phyloP scores from a whole-genome alignment of 2,888 invertebrate genomes.

The Ennomos quercinarius region DNA sequence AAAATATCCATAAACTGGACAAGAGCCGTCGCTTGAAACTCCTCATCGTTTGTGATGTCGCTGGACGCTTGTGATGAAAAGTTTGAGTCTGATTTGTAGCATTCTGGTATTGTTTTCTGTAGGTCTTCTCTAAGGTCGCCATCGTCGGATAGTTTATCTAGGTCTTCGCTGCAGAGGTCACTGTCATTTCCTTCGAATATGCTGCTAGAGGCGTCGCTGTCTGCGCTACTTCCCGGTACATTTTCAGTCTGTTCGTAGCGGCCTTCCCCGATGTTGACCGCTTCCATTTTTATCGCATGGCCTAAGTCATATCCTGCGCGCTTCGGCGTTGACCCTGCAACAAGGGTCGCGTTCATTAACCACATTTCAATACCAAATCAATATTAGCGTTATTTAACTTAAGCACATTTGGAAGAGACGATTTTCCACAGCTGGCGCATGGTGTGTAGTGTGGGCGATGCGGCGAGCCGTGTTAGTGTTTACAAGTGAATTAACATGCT shows the following conservation, averaged over 20 bases:
- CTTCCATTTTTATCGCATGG: slow-evolving; percentile 81
- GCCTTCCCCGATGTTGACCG: slow-evolving; percentile 72
- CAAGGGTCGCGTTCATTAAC: slow-evolving; percentile 48
- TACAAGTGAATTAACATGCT: slow-evolving; percentile 63
- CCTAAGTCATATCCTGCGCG: slow-evolving; percentile 77
- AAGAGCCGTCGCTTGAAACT: slow-evolving; percentile 79
- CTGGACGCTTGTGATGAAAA: slow-evolving; percentile 73
- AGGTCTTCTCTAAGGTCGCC: slow-evolving; percentile 76
- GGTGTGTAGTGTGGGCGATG: slow-evolving; percentile 43
- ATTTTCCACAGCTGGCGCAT: slow-evolving; percentile 77
- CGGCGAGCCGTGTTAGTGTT: slow-evolving; percentile 50
- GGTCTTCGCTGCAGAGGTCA: slow-evolving; percentile 60
- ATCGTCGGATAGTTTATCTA: slow-evolving; percentile 69
- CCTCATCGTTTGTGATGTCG: slow-evolving; percentile 77
- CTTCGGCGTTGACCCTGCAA: slow-evolving; percentile 73
- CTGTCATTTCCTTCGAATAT: slow-evolving; percentile 66
- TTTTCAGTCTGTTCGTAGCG: slow-evolving; percentile 71
- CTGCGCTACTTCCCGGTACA: slow-evolving; percentile 67
- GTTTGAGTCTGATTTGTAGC: slow-evolving; percentile 78
- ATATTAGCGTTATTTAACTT: slow-evolving; percentile 33
- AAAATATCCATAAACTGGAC: slow-evolving; percentile 84
- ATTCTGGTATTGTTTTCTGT: slow-evolving; percentile 77
- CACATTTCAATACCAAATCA: slow-evolving; percentile 25
- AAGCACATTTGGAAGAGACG: slow-evolving; percentile 70
- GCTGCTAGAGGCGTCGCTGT: slow-evolving; percentile 71